phyloP scores from a whole-genome alignment of 1,140 invertebrate genomes.

The Cecropterus lyciades region DNA sequence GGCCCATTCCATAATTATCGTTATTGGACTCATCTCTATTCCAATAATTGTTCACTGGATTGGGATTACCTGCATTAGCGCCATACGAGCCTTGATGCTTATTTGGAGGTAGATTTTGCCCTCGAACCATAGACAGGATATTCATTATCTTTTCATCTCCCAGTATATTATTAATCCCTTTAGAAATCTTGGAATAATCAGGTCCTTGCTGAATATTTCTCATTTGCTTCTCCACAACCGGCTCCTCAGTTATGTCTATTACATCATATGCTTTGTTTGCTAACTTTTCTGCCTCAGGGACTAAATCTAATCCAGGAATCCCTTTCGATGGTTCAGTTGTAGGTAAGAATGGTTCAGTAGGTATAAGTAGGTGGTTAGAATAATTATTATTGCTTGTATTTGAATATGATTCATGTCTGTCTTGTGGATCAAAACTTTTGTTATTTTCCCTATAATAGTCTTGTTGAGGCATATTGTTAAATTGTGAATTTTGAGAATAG shows the following conservation, averaged over 20 bases:
- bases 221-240: slow-evolving; percentile 24
- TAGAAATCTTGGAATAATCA: slow-evolving; percentile 85
- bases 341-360: slow-evolving; percentile 52
- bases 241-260: slow-evolving; percentile 70
- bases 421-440: slow-evolving; percentile 49
- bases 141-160: slow-evolving; percentile 86
- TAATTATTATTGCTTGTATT: slow-evolving; percentile 7
- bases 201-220: slow-evolving; percentile 52
- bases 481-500: slow-evolving; percentile 38
- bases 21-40: slow-evolving; percentile 46
- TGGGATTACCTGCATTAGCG: slow-evolving; percentile 19
- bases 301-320: slow-evolving; percentile 88
- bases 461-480: slow-evolving; percentile 36
- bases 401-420: slow-evolving; percentile 57
- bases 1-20: slow-evolving; percentile 34
- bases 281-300: slow-evolving; percentile 68
- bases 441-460: slow-evolving; percentile 52
- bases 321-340: slow-evolving; percentile 67
- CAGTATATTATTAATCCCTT: slow-evolving; percentile 85
- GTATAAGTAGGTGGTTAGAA: background rate
- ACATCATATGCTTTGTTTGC: slow-evolving; percentile 52
- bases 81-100: slow-evolving; percentile 33
- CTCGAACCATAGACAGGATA: slow-evolving; percentile 83
- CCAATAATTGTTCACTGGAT: slow-evolving; percentile 47
- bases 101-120: slow-evolving; percentile 42